Evolutionary conservation across 2,888 invertebrate species (phyloP), one percentile per base, ranked within the genome.

Genomic region (Pilophorus perplexus): DNA sequence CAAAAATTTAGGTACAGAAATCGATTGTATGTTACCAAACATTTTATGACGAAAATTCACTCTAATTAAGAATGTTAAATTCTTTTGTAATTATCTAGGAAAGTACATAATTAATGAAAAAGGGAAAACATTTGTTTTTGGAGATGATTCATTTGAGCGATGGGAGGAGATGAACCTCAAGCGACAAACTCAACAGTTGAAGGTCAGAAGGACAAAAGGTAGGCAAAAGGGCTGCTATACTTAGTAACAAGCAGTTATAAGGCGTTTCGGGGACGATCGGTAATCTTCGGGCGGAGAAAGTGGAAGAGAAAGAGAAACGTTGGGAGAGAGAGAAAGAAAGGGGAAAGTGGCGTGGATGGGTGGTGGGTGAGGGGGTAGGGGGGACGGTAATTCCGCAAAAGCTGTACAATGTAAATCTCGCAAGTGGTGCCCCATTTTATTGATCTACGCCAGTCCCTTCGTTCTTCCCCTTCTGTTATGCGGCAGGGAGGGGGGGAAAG

Each of bases 381-480:
- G 14, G 10, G 28, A 33, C 46, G 46, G 62, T 65, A 65, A 65
- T 65, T 65, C 64, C 52, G 64, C 52, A 65, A 65, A 65, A 65
- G 64, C 64, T 65, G 64, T 65, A 65, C 64, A 65, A 65, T 65
- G 64, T 65, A 65, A 65, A 65, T 65, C 64, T 65, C 64, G 52
- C 52, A 65, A 65, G 64, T 65, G 52, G 54, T 65, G 64, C 64
- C 64, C 64, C 64, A 65, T 65, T 65, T 65, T 65, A 65, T 65
- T 65, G 64, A 65, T 65, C 66, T 66, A 59, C 59, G 59, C 48
- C 40, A 14, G 59, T 12, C 18, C n/a, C 28, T 62, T 28, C 2
- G 40, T 40, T 28, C 48, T 48, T 48, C 48, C 44, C n/a, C 22
- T 16, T 50, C 22, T 54, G 12, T 54, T n/a, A 12, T 27, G 25